Evolutionary conservation across 2,797 vertebrate species (phyloP).

Genomic region (Enteromius afrohamiltoni): DNA sequence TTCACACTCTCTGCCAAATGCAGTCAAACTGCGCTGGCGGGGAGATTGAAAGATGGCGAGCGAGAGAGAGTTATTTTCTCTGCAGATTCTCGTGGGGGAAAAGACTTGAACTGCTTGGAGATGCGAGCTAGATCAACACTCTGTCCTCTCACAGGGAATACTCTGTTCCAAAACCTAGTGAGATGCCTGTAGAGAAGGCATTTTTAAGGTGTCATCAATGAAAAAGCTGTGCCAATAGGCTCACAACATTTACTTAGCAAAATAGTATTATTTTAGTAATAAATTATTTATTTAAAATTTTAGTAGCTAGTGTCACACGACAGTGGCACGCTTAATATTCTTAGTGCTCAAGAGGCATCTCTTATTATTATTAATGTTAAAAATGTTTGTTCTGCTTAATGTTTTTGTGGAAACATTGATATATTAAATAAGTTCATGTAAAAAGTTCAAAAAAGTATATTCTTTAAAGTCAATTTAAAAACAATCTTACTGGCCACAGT

Average conservation of each 20-base stretch:
- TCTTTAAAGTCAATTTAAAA: not conserved
- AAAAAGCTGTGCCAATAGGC: not conserved
- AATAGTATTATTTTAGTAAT: not conserved
- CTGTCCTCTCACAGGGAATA: slow-evolving; percentile 6
- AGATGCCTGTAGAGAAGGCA: not conserved
- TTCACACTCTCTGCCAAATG: slow-evolving; percentile 5
- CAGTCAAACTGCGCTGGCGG: slow-evolving; percentile 2
- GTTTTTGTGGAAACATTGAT: not conserved
- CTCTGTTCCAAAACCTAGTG: not conserved
- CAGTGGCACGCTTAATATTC: too few relatives aligned
- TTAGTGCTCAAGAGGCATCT: not conserved
- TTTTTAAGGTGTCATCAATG: not conserved
- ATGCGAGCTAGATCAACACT: slow-evolving; percentile 3
- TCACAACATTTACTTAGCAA: not conserved
- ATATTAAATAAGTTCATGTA: too few relatives aligned
- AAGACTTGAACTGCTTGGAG: slow-evolving; percentile 19
- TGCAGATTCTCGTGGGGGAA: slow-evolving; percentile 15
- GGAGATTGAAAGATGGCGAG: slow-evolving; percentile 28
- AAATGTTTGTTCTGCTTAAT: not conserved
- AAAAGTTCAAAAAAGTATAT: too few relatives aligned
- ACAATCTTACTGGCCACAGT: not conserved
- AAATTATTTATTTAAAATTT: not conserved
- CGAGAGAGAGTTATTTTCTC: slow-evolving; percentile 20
- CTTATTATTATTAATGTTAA: not conserved
- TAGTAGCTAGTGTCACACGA: not conserved